Percentiles rank a stretch among this genome's conserved stretches.
Conservation (phyloP, 2,888 invertebrate species). For the Cheilosia urbana region DNA sequence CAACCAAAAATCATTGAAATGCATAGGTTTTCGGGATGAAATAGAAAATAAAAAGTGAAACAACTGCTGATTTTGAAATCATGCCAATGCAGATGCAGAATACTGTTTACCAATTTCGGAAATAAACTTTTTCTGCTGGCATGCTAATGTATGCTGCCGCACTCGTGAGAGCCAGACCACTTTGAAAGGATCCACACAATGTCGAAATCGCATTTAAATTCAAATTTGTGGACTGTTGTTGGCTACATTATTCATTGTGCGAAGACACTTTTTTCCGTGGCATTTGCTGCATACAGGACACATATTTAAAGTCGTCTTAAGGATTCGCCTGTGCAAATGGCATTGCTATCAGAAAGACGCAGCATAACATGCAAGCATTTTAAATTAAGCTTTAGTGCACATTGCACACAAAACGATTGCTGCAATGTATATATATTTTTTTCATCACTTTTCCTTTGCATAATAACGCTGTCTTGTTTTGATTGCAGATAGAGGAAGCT, state of each 20-base stretch:
- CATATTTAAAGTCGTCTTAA: not conserved
- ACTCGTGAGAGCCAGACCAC: not conserved
- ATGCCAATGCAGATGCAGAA: constrained; percentile 66
- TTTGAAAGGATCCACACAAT: constrained; percentile 26
- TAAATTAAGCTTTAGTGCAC: not conserved
- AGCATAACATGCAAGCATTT: not conserved
- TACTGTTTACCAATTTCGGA: constrained; percentile 62
- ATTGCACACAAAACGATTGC: not conserved
- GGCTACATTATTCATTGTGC: constrained; percentile 48
- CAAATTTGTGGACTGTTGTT: constrained; percentile 47
- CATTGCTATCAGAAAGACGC: not conserved
- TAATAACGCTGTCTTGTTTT: not conserved
- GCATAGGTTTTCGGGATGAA: constrained; percentile 21
- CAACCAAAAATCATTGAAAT: constrained; percentile 9
- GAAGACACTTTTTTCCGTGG: constrained; percentile 2
- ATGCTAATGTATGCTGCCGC: constrained; percentile 9
- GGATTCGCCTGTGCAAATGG: not conserved
- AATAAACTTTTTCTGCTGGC: constrained; percentile 51
- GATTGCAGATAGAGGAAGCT: not conserved
- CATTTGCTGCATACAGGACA: not conserved
- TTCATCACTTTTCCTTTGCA: too few species aligned
- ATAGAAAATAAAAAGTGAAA: not conserved
- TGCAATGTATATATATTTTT: too few species aligned
- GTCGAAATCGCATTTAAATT: constrained; percentile 62
- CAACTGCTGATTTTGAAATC: constrained; percentile 49